Evolutionary conservation across 2,888 invertebrate genomes (phyloP), one percentile per base, ranked within the genome.

Genomic region (Apamea crenata): DNA sequence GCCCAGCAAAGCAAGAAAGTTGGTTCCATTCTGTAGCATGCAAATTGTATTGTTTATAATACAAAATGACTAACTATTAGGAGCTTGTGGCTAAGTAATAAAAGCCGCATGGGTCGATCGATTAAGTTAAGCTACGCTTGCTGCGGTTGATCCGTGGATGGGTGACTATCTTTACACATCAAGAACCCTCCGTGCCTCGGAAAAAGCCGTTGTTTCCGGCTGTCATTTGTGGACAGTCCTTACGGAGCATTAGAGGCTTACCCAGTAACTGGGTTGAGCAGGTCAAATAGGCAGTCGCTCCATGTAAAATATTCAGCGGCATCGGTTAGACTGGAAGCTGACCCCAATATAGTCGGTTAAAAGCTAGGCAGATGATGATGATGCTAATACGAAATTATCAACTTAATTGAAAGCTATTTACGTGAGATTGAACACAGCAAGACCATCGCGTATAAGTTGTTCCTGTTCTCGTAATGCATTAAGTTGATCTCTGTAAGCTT

Each of bases 401-500:
- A 63, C 21, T 61, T 16, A 61, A 44, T 69, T 14, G 8, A 61
- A 76, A 77, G 25, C 40, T 74, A 80, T 74, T 94, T 96, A 97
- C 97, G 97, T 97, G 75, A 99, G 97, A 90, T 98, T 98, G 92
- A 99, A 99, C 70, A 98, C 97, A 53, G 97, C 97, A 80, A 99
- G 97, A 90, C 99, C 98, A 93, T 97, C 95, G 90, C 97, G 97
- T 91, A 99, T 97, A 73, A 96, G 96, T 75, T 97, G 97, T 92
- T 99, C 98, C 91, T 97, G 97, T 61, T 97, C 97, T 91, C 98
- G 97, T 83, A 98, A 94, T 1, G 95, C 95, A 74, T 97, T 96
- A 16, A 98, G 92, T 84, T 97, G 96, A 2, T 96, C 96, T 90
- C 97, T 96, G 83, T 97, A 97, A 70, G 96, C 95, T 77, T 95